phyloP scores from a whole-genome alignment of 2,888 invertebrate genomes.

The Aethes cnicana region DNA sequence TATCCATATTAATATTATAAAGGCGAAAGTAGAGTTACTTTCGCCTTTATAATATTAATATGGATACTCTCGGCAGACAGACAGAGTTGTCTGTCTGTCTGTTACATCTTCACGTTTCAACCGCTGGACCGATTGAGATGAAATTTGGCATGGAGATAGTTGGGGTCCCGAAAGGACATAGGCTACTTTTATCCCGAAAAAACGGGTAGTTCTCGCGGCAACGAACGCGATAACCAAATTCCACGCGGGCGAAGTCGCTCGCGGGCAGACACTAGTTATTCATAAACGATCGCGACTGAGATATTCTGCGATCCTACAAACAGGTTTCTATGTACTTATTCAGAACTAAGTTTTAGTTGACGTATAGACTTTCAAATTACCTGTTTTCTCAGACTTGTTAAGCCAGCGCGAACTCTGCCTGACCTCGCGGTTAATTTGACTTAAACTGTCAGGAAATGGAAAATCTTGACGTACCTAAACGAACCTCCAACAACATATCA shows the following conservation, averaged over 20 bases:
- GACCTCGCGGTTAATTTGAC: conserved; percentile 54
- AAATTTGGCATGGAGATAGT: too few relatives aligned
- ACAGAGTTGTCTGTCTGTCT: too few relatives aligned
- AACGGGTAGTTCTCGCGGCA: too few relatives aligned
- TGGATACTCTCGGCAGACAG: too few relatives aligned
- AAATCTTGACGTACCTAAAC: conserved; percentile 49
- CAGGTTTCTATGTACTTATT: conserved; percentile 28
- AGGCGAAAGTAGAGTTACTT: too few relatives aligned
- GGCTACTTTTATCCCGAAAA: too few relatives aligned
- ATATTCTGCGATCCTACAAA: conserved; percentile 11
- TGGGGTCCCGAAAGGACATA: too few relatives aligned
- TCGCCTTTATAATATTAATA: too few relatives aligned
- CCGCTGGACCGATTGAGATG: too few relatives aligned
- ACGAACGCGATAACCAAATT: not conserved
- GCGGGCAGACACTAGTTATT: not conserved
- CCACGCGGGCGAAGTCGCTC: too few relatives aligned
- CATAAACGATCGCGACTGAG: conserved; percentile 16
- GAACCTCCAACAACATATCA: conserved; percentile 45
- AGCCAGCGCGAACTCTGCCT: conserved; percentile 48
- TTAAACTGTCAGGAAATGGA: conserved; percentile 49
- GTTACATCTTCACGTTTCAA: too few relatives aligned
- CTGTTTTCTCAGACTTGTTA: conserved; percentile 54
- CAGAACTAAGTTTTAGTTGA: conserved; percentile 26
- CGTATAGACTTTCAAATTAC: conserved; percentile 30
- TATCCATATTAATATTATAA: too few relatives aligned